Base-by-base conservation (phyloP, 1,140 invertebrate species). In the Drosophila tristis region DNA sequence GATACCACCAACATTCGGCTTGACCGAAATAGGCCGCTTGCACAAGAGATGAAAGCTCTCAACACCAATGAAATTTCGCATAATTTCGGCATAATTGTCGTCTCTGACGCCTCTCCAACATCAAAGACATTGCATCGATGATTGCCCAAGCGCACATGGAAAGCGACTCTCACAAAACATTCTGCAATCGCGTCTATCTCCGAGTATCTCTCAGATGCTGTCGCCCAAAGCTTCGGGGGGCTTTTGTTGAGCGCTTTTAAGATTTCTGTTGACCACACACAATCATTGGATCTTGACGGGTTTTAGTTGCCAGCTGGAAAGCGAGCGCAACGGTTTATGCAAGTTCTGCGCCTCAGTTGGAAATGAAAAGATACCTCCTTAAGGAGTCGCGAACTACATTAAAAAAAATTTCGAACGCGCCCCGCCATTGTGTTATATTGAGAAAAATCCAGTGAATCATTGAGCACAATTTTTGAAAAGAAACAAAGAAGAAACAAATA, bases 221-320 rank as follows among this genome's bases (percentile, higher is more conserved):
- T 39, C 5, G 35, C 11, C 31, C 23, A 66, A 42, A 31, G 23
- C 55, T 35, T 45, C 7, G 20, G 31, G 43, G 50, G 74, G 80
- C 81, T 85, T 77, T 63, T 6, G 23, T 16, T 35, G 15, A 45
- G 59, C 63, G 77, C 77, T 80, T 80, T 65, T 54, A 5, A 11
- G 35, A 13, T 13, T 58, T 16, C 15, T 45, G 35, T 68, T 51
- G 73, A 23, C 57, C 50, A 44, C 64, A 60, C 26, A 29, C 26
- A 29, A 2, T 2, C 31, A 31, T 63, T 70, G 23, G 51, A 54
- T 43, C 54, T 35, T n/a, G 44, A 35, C 51, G 50, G 45, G 54
- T 61, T 81, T 79, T 25, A 84, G 66, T 86, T 89, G 77, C 84
- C 75, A 78, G 62, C 20, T 55, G 73, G 75, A 58, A 66, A 47